Conservation (phyloP, 92 coral and sea anemone species). For the Parazoanthus darwini region DNA sequence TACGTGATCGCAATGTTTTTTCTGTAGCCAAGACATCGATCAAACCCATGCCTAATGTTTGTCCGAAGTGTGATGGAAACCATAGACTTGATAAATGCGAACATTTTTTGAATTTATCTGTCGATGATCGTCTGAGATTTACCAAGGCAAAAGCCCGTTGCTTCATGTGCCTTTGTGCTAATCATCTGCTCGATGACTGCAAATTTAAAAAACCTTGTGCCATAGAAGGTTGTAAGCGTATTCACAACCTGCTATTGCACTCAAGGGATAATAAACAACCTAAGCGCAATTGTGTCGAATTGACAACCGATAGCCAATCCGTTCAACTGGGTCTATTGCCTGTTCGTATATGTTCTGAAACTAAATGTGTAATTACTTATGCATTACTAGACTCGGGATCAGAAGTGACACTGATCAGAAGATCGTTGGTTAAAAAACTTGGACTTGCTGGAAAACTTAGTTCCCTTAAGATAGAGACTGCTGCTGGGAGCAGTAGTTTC, state of each 20-base stretch:
- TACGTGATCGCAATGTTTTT: neutral
- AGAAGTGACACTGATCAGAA: too few species aligned
- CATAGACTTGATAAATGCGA: too few species aligned
- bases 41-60: neutral
- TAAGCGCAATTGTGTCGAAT: neutral
- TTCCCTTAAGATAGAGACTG: too few species aligned
- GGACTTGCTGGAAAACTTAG: too few species aligned
- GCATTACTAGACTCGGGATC: neutral
- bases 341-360: neutral
- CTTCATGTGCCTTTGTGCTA: conserved; percentile 50
- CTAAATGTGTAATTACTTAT: neutral
- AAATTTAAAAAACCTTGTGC: conserved; percentile 26
- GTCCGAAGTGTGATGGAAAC: conserved; percentile 51
- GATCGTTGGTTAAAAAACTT: too few species aligned
- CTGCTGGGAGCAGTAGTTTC: too few species aligned
- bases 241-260: conserved; percentile 50
- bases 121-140: conserved; percentile 41
- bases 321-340: too few species aligned
- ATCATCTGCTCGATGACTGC: conserved; percentile 45
- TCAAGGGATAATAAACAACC: neutral
- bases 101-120: too few species aligned
- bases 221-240: too few species aligned
- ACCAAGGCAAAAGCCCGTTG: conserved; percentile 49
- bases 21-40: neutral
- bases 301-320: neutral